Evolutionary conservation across 2,797 vertebrate species (phyloP), one percentile per base, ranked within the genome.

Genomic region (Scyliorhinus canicula): DNA sequence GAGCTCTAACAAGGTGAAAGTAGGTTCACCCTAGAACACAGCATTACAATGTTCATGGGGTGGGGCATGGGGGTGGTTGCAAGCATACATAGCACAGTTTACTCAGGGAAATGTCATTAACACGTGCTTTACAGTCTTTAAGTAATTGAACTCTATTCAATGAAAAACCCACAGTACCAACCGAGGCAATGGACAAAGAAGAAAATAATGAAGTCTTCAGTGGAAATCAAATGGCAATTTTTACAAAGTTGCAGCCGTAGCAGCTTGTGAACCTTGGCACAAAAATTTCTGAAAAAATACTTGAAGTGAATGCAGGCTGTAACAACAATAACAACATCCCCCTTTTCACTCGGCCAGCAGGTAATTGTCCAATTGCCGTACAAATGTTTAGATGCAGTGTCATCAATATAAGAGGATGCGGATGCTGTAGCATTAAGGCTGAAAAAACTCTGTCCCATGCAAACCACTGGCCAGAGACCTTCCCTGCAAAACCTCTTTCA

Each of bases 91-190:
- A 71, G 5, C 65, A 71, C 5, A 7, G 67, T n/a, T 65, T 50
- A 74, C 67, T 16, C 93, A 69, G 93, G 93, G 44, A 69, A 55
- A 19, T 21, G 16, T 31, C 47, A 9, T 52, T 14, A 16, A n/a
- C 52, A 60, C n/a, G 31, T 55, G 52, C 65, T 69, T 93, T 0
- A 47, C 8, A 0, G 31, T 19, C 35, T 74, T 74, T 2, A n/a
- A 94, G 28, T 71, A n/a, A n/a, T 31, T 93, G 60, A 65, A 21
- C n/a, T 93, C 16, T 28, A 50, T 4, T 94, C 93, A 94, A 71
- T 94, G 50, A 71, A 94, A 35, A 71, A 63, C 60, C 50, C 28
- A n/a, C 31, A 94, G 65, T 63, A 94, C 65, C 28, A 94, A 74
- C 47, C 63, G 71, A 71, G 93, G 1, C 67, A 35, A 55, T 35